Base-by-base conservation (phyloP, 2,888 invertebrate genomes). In the Brachyopa scutellaris region DNA sequence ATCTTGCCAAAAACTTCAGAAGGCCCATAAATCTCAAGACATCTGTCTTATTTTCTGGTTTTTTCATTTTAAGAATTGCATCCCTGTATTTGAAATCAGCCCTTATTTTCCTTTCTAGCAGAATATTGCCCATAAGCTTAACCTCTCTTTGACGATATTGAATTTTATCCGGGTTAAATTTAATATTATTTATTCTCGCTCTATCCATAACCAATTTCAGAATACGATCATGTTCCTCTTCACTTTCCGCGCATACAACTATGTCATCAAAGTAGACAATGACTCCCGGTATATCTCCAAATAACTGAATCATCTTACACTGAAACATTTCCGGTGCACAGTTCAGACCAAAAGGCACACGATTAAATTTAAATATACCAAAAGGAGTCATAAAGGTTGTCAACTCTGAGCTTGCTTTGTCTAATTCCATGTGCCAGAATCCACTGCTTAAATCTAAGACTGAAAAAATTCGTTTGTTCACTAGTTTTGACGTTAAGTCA, bases 221-320 rank as follows among this genome's bases (percentile, higher is more conserved):
- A 15, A 26, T 72, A 51, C 40, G 15, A 72, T 78, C 69, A 76
- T 80, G 80, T 62, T 45, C 77, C 51, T 47, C 67, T 38, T 69
- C 33, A 55, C 11, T 51, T 36, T 9, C 4, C 8, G 72, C 86
- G 70, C 77, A 11, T 87, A 69, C 26, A 11, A 87, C 64, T 21
- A 88, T n/a, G 13, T 88, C 87, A 84, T 89, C 87, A 53, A 87
- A 86, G 73, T 87, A 88, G 0, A 88, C 74, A 6, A 85, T 62
- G n/a, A 87, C 86, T 7, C 87, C 86, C n/a, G 85, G 80, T 23
- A 88, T 88, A 45, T 87, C 86, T 9, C 86, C 87, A 84, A 88
- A 88, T 17, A 86, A 84, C 9, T 72, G 76, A 31, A 84, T 78
- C 76, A 85, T 86, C 53, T 84, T 84, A 42, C 73, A 84, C 69